phyloP scores from a whole-genome alignment of 2,888 invertebrate species.

The Patella caerulea region DNA sequence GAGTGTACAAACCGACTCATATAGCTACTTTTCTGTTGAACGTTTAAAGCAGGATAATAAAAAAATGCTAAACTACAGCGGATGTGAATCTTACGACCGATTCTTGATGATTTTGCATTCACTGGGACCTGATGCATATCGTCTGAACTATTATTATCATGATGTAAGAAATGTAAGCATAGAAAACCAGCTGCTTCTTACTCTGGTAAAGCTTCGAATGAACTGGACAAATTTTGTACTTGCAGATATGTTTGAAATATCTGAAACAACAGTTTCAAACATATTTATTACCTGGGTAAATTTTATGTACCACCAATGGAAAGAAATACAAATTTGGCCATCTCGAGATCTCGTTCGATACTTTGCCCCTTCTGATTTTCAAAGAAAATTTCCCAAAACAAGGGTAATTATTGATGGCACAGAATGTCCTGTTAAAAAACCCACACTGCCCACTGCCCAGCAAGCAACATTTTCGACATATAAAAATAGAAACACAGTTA shows the following conservation, averaged over 20 bases:
- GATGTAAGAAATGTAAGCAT: constrained; percentile 18
- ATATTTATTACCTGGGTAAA: constrained; percentile 29
- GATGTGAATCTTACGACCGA: too few relatives aligned
- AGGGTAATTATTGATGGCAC: constrained; percentile 27
- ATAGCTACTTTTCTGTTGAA: too few relatives aligned
- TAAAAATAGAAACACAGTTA: constrained; percentile 28
- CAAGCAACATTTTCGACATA: constrained; percentile 18
- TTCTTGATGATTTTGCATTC: too few relatives aligned
- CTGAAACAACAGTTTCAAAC: constrained; percentile 33
- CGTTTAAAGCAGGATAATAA: too few relatives aligned
- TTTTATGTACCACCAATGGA: neutral
- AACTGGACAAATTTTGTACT: constrained; percentile 36
- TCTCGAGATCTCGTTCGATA: constrained; percentile 5
- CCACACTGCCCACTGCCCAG: constrained; percentile 23
- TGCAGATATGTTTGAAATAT: constrained; percentile 31
- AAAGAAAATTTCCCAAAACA: neutral
- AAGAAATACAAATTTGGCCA: neutral
- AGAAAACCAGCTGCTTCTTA: constrained; percentile 33
- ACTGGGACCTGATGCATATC: constrained; percentile 16
- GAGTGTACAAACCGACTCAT: too few relatives aligned
- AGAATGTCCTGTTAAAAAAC: too few relatives aligned
- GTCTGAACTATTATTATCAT: constrained; percentile 20
- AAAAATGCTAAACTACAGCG: too few relatives aligned
- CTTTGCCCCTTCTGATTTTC: neutral
- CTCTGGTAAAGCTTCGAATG: constrained; percentile 31